A percentile compares a stretch with the other conserved stretches of the same genome.
These are phyloP conservation scores for Cephalopholis sonnerati DNA, from an alignment of 2,113 vertebrate species.

Conservation along the genomic window DNA sequence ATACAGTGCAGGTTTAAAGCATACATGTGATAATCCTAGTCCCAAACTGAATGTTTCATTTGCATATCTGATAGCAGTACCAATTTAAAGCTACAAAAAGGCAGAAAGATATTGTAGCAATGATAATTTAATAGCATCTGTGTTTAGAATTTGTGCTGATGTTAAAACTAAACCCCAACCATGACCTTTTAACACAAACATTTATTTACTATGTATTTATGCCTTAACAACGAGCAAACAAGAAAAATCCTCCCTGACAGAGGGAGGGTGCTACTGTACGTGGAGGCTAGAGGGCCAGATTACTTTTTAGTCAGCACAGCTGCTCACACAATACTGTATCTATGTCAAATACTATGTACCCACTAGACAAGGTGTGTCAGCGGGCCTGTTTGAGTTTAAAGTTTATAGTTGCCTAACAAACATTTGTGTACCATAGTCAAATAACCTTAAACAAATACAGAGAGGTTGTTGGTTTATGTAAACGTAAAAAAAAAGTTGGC, in stretches of 20 bases:
- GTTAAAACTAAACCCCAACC: neutral
- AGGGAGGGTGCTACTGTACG: neutral
- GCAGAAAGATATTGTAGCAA: neutral
- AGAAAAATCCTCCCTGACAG: neutral
- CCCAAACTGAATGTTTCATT: too few species aligned
- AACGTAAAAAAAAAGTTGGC: neutral
- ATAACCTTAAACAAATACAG: neutral
- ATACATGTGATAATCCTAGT: too few species aligned
- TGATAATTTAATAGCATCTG: neutral
- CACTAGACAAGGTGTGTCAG: neutral
- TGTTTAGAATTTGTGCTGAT: neutral
- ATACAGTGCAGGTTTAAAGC: too few species aligned
- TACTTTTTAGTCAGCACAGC: neutral
- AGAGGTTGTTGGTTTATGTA: neutral
- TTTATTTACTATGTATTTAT: neutral
- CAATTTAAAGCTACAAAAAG: neutral
- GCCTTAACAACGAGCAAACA: neutral
- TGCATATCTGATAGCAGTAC: neutral
- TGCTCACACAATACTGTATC: neutral
- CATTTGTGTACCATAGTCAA: slow-evolving; percentile 15
- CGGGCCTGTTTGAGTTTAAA: neutral
- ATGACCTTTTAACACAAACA: neutral
- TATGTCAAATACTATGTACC: neutral
- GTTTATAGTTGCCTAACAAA: neutral
- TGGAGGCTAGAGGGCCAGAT: too few species aligned